Base-by-base conservation (phyloP, 1,140 invertebrate species). In the Habropoda laboriosa region DNA sequence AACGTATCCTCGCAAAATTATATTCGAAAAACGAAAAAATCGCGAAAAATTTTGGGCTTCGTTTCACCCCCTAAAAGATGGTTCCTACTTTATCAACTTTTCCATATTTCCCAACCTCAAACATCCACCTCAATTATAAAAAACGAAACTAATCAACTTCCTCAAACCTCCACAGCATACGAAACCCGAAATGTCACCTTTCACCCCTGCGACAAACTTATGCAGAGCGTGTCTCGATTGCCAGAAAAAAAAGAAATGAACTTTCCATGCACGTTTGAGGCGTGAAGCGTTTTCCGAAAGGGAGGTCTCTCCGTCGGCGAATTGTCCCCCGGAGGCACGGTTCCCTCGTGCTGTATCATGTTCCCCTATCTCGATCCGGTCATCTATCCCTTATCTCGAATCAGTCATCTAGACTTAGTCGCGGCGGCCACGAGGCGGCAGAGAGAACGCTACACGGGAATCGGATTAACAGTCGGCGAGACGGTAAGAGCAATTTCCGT, bases 401-500 rank as follows among this genome's bases (percentile, higher is more conserved):
- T 84, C 82, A 81, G 82, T 84, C 83, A 79, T 76, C 82, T 61
- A 55, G 72, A 53, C 21, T 66, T 75, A 53, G 71, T 42, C 75
- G 71, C 30, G 51, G 64, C 45, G 73, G 53, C 60, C 66, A 63
- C 35, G 13, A 38, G 32, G 45, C 70, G 13, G 67, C 42, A 16
- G 38, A 16, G 40, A 27, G 75, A 72, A 35, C 30, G 77, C 73
- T 83, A 74, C 77, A 85, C 61, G 76, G 53, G 80, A 87, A 88
- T 88, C 77, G 86, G 86, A 88, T 88, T 88, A 87, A 79, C 81
- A 83, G 81, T 66, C 73, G 77, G 86, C 83, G 87, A 88, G 86
- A 84, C 75, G 81, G 84, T 86, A 86, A 87, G 86, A 86, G 84
- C 84, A 88, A 88, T 88, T 88, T 86, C 84, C 86, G 78, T 76